Evolutionary conservation across 2,888 invertebrate species (phyloP), one percentile per base, ranked within the genome.

Genomic region (Cantharis flavilabris): DNA sequence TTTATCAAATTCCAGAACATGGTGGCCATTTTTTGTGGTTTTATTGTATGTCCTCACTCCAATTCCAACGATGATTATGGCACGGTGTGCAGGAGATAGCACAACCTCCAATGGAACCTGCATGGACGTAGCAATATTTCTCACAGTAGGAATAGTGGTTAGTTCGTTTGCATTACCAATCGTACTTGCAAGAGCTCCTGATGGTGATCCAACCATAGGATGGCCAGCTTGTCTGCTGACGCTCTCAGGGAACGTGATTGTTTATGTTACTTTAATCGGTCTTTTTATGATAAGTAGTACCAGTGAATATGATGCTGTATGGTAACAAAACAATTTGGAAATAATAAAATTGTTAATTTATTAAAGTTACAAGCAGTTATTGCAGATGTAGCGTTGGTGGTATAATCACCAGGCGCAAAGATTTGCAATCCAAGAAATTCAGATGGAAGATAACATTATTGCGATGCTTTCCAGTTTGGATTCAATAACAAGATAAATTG

Each of bases 21-120:
- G 98, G 97, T 99, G 98, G 95, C 98, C 99, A 79, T 96, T 99
- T 90, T 98, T 99, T 86, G 98, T 98, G 77, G 93, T 99, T 69
- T 88, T 98, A 76, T 99, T 99, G 90, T 99, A 99, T 88, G 85
- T 97, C 63, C 88, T 98, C 81, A 93, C 97, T 11, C 98, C 98
- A 0, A 90, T 99, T 70, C 99, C 99, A n/a, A 96, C 97, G 0
- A 90, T 98, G 85, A 92, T 99, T n/a, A 7, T 49, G 77, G 95
- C 97, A 0, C 91, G 95, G 73, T 92, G 97, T 63, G 92, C 93
- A 84, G 91, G 93, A 13, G 94, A 96, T 82, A 92, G 92, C 80
- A 91, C 93, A 30, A 94, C 94, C 1, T 91, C 92, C n/a, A 92
- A 92, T 80, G 92, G 93, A 77, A 93, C 96, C 0, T 95, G 95